These are phyloP conservation scores for Spilosoma lubricipeda DNA, from an alignment of 2,888 invertebrate genomes.

Conservation along the genomic window DNA sequence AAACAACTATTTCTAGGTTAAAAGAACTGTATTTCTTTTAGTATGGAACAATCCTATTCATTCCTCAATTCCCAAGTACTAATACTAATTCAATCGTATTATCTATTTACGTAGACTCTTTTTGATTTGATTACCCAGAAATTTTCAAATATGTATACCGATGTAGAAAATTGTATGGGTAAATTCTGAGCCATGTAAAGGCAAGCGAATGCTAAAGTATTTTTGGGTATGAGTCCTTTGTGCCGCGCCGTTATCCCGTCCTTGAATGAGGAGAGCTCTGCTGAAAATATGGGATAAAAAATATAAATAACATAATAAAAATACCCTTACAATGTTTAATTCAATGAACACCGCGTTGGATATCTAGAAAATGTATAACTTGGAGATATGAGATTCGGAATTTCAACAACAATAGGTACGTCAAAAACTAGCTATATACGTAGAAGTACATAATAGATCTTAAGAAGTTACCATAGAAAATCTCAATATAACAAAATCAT, in stretches of 20 bases:
- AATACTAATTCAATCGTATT: neutral
- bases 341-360: conserved; percentile 8
- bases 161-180: conserved; percentile 15
- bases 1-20: too few species aligned
- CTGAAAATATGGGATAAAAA: conserved; percentile 23
- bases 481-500: neutral
- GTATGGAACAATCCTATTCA: neutral
- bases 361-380: neutral
- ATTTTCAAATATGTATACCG: conserved; percentile 5
- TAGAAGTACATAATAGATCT: neutral
- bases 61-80: neutral
- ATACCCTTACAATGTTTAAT: conserved; percentile 16
- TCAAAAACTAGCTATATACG: neutral
- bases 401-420: neutral
- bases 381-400: neutral
- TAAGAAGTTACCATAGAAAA: neutral
- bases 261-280: conserved; percentile 25
- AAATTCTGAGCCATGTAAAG: conserved; percentile 8
- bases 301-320: conserved; percentile 29
- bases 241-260: conserved; percentile 25
- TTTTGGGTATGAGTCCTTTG: conserved; percentile 28
- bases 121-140: neutral
- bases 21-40: neutral
- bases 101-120: neutral
- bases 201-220: conserved; percentile 19